A percentile compares a stretch with the other conserved stretches of the same genome.
Conservation (phyloP, 2,888 invertebrate species). For the Aleiodes leptofemur region DNA sequence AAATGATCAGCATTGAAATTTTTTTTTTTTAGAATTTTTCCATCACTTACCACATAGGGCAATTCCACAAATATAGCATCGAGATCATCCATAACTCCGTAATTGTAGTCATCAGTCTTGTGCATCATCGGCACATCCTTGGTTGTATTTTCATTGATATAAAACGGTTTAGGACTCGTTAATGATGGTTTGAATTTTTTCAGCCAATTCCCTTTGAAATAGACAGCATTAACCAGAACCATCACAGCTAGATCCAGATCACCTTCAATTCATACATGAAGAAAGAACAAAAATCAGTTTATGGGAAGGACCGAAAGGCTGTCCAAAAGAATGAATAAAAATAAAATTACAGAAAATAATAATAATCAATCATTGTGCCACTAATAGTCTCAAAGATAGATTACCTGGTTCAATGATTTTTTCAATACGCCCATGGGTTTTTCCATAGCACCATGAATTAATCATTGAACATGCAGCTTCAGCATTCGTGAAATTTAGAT, state of each 20-base stretch:
- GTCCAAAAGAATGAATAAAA: too few relatives aligned
- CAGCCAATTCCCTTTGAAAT: slow-evolving; percentile 89
- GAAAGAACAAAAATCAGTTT: background rate
- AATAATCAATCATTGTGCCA: background rate
- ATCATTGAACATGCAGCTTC: slow-evolving; percentile 77
- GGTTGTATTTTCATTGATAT: slow-evolving; percentile 76
- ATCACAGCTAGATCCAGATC: slow-evolving; percentile 80
- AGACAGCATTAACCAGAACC: slow-evolving; percentile 89
- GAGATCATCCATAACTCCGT: slow-evolving; percentile 75
- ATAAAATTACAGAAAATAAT: too few relatives aligned
- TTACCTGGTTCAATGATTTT: slow-evolving; percentile 80
- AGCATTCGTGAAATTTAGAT: slow-evolving; percentile 79
- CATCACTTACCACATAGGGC: slow-evolving; percentile 78
- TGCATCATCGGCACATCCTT: slow-evolving; percentile 86
- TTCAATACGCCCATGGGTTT: slow-evolving; percentile 88
- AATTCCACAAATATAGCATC: slow-evolving; percentile 83
- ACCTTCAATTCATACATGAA: slow-evolving; percentile 65
- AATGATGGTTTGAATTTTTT: slow-evolving; percentile 79
- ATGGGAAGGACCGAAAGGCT: too few relatives aligned
- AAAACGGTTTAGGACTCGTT: slow-evolving; percentile 82
- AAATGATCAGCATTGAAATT: too few relatives aligned
- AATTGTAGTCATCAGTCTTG: slow-evolving; percentile 76
- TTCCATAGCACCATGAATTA: slow-evolving; percentile 85
- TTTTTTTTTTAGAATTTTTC: too few relatives aligned
- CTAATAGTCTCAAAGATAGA: slow-evolving; percentile 31